Base-by-base conservation (phyloP, 2,888 invertebrate species). In the Nematopogon swammerdamellus region DNA sequence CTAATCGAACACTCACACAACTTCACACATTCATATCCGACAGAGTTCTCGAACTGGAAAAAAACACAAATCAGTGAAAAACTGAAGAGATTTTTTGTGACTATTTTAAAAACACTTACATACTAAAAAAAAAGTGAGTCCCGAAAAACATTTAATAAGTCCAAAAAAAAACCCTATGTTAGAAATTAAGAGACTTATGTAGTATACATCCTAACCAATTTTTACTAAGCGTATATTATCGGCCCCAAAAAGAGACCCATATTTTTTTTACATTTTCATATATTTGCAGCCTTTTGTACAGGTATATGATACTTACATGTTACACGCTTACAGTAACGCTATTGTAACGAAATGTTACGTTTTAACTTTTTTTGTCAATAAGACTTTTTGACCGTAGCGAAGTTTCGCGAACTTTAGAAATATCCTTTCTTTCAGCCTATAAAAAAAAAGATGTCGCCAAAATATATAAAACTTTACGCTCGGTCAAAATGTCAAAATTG, bases 271-370 rank as follows among this genome's bases (percentile, higher is more conserved):
- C 67, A 70, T 69, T 69, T 73, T 64, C 70, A 70, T 67, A 68
- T 70, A 68, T 67, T 69, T 70, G 70, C 70, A 70, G 70, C 72
- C 71, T 71, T 75, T 59, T 74, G 72, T 74, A 76, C 72, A 75
- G n/a, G 73, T 73, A 74, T 73, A 73, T 71, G 72, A 73, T 75
- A 74, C 72, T 75, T 73, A 73, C 72, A 71, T 72, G 67, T 67
- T 65, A 49, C 68, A 65, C n/a, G 14, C 36, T 36, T 36, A 70
- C 67, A 72, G 70, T 71, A 70, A 72, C 75, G 70, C 73, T 75
- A 74, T 73, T 73, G 74, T 70, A 73, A 71, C n/a, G 72, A 72
- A 71, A 67, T 62, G 64, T 69, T 67, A 68, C 61, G 63, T 36
- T 61, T 52, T 51, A n/a, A n/a, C n/a, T 52, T 48, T 50, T 36